These are phyloP conservation scores for Neodiprion lecontei DNA, from an alignment of 1,140 invertebrate genomes.

Conservation along the genomic window DNA sequence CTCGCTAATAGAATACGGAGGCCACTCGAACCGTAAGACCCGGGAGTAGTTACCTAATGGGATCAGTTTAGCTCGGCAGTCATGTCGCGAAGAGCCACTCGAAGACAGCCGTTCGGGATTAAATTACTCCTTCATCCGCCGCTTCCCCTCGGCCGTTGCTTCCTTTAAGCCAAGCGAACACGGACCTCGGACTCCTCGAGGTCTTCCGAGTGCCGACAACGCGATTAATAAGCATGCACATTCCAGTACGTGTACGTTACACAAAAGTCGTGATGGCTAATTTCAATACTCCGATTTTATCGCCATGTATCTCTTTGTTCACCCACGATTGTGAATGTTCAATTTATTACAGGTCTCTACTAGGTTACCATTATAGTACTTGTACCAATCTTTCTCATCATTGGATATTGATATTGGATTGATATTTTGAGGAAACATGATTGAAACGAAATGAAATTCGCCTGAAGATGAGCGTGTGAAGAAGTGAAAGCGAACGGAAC, in stretches of 20 bases:
- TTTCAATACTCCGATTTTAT: conserved; percentile 37
- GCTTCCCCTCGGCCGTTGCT: too few species aligned
- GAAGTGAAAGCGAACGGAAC: conserved; percentile 10
- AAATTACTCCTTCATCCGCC: neutral
- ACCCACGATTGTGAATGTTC: conserved; percentile 41
- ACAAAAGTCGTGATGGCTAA: conserved; percentile 16
- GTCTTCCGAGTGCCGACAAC: neutral
- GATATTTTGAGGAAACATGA: too few species aligned
- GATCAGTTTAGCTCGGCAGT: neutral
- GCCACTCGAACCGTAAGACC: neutral
- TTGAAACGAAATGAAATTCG: neutral
- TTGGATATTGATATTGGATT: too few species aligned
- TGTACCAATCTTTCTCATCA: too few species aligned
- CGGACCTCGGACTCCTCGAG: neutral
- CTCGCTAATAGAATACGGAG: neutral
- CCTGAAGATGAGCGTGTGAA: neutral
- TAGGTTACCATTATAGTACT: too few species aligned
- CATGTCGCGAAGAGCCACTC: neutral
- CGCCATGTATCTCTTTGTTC: conserved; percentile 36
- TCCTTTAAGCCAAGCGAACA: neutral
- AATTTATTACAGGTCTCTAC: neutral
- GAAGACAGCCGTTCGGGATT: neutral
- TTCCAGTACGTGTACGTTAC: neutral
- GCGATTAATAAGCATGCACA: neutral
- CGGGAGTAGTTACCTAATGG: conserved; percentile 1